Percentiles rank a stretch among this genome's conserved stretches.
phyloP scores from a whole-genome alignment of 2,888 invertebrate species.

The Calameuta pallipes region DNA sequence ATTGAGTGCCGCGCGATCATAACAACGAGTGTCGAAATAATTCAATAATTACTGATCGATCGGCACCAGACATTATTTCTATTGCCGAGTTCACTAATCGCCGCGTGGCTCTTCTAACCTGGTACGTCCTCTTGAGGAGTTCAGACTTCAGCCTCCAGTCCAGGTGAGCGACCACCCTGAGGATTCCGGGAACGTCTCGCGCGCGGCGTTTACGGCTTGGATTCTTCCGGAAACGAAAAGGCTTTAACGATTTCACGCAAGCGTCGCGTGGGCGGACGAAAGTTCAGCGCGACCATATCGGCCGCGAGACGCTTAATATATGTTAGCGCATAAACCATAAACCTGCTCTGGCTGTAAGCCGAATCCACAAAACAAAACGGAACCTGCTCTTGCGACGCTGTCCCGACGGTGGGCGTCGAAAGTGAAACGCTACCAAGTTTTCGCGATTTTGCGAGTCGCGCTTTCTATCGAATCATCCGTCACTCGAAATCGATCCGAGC shows the following conservation, averaged over 20 bases:
- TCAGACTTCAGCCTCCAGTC: background rate
- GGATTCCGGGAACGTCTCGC: too few relatives aligned
- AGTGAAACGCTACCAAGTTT: slow-evolving; percentile 28
- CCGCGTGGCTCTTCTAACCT: background rate
- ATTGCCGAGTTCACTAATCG: background rate
- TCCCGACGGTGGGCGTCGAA: slow-evolving; percentile 38
- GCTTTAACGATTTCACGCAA: slow-evolving; percentile 5
- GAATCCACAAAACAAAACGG: slow-evolving; percentile 44
- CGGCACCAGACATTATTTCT: background rate
- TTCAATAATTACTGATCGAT: slow-evolving; percentile 10
- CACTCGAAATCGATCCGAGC: background rate
- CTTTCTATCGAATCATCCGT: background rate
- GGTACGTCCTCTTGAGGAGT: background rate
- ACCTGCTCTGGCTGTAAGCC: slow-evolving; percentile 40
- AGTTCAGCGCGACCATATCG: slow-evolving; percentile 15
- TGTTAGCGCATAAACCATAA: slow-evolving; percentile 45
- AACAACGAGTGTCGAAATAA: slow-evolving; percentile 8
- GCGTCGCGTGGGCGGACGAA: slow-evolving; percentile 9
- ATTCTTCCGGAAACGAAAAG: slow-evolving; percentile 2
- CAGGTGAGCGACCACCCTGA: too few relatives aligned
- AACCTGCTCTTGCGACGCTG: slow-evolving; percentile 34
- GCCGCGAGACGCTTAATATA: slow-evolving; percentile 34
- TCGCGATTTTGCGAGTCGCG: slow-evolving; percentile 1
- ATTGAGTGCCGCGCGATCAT: slow-evolving; percentile 9
- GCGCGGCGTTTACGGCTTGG: background rate